Evolutionary conservation across 1,140 invertebrate species (phyloP), one percentile per base, ranked within the genome.

Genomic region (Potamilus streckersoni): DNA sequence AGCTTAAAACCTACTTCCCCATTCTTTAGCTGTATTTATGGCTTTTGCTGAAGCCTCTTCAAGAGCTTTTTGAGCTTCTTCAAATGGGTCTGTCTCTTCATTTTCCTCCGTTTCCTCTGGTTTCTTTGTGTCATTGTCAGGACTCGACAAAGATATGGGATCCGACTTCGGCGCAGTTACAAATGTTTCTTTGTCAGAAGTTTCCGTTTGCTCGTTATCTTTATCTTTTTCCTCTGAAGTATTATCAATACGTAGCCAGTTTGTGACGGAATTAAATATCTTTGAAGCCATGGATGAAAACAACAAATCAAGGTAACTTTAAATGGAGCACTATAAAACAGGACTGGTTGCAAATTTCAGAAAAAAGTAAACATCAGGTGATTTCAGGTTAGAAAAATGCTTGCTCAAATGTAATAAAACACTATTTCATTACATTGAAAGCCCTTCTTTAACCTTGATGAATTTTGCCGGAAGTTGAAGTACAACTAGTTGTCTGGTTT

Each of bases 11-110:
- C 83, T 82, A 91, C 94, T 97, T 82, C 96, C 96, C 88, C 97
- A 87, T 80, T 89, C 90, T 95, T 97, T 88, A 92, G 96, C 96
- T 55, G 95, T 95, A 80, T 95, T 95, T 79, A 97, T 92, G 69
- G 96, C 96, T 92, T 97, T 97, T 82, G 94, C 95, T 80, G 96
- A 96, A 85, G 96, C 96, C 74, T 91, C 89, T 78, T 91, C 90
- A 2, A 91, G 79, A 55, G 87, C 86, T 57, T 79, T 72, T 78
- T 66, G 17, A 67, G 69, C 19, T 69, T 71, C 27, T 78, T 80
- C 63, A 64, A 74, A 65, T 74, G 64, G 38, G 12, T 69, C 23
- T 31, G 2, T 2, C 27, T 31, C 27, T 31, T 31, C 71, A 59
- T 71, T 77, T 64, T 77, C 66, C 38, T 49, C 38, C 5, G 38